These are phyloP conservation scores for Drosophila mercatorum DNA, from an alignment of 2,888 invertebrate genomes.

Conservation along the genomic window DNA sequence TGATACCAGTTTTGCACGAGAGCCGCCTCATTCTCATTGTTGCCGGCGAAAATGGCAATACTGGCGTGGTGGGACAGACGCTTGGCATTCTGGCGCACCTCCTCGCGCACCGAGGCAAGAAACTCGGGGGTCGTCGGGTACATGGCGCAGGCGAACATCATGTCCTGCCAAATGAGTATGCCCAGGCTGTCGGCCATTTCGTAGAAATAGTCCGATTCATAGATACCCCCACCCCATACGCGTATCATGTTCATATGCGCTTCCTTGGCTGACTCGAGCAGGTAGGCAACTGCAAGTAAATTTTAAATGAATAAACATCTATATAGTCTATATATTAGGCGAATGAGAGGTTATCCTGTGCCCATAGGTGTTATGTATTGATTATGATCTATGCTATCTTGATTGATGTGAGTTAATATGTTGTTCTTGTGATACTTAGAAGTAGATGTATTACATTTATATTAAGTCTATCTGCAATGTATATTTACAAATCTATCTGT, in stretches of 20 bases:
- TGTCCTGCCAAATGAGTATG: slow-evolving; percentile 98
- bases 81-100: slow-evolving; percentile 92
- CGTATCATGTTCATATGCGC: slow-evolving; percentile 96
- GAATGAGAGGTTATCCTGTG: too few relatives aligned
- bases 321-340: too few relatives aligned
- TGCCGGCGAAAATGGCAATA: slow-evolving; percentile 95
- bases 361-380: too few relatives aligned
- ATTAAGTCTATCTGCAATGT: too few relatives aligned
- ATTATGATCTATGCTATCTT: too few relatives aligned
- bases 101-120: slow-evolving; percentile 89
- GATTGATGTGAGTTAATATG: too few relatives aligned
- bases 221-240: slow-evolving; percentile 99
- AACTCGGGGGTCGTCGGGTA: slow-evolving; percentile 92
- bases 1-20: slow-evolving; percentile 92
- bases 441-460: too few relatives aligned
- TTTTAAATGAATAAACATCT: too few relatives aligned
- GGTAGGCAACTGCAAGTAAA: slow-evolving; percentile 85
- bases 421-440: too few relatives aligned
- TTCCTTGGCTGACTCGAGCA: slow-evolving; percentile 89
- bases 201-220: slow-evolving; percentile 96
- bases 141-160: slow-evolving; percentile 98
- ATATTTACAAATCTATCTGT: too few relatives aligned
- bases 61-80: slow-evolving; percentile 94
- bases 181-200: slow-evolving; percentile 94
- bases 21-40: slow-evolving; percentile 98